Base-by-base conservation (phyloP, 2,888 invertebrate species). In the Andrena minutula region DNA sequence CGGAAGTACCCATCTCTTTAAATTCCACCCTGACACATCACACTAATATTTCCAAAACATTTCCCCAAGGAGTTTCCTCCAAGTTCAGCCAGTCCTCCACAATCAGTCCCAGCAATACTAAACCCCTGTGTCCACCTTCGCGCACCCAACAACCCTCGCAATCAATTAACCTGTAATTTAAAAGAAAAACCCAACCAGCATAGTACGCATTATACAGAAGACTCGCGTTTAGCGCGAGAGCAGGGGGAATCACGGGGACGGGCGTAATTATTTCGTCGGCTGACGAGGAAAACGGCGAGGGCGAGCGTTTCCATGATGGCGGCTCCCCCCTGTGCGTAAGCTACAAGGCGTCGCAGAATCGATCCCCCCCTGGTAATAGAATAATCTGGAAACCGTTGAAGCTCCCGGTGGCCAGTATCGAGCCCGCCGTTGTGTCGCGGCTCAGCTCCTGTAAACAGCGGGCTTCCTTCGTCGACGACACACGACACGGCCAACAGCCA, bases 331-430 rank as follows among this genome's bases (percentile, higher is more conserved):
- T 16, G 28, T 28, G 16, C 7, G 4, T 35, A 41, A 20, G 47
- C 26, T 20, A 35, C 26, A 26, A n/a, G 58, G 79, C 77, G 73
- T 80, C 58, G 70, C 81, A 85, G 83, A 88, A 91, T 93, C 92
- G 90, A 92, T 92, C 84, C 76, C 81, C 32, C 32, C 35, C 30
- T 41, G 41, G 12, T 91, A 92, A 91, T 90, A 83, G 89, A 92
- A 93, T 92, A 92, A 92, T 92, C 90, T 86, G 78, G 92, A 92
- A 92, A 91, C 91, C 92, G 88, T 91, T 89, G 87, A 89, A 90
- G 89, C 88, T 82, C 82, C 82, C 79, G 41, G 78, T 82, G 77
- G 60, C 85, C 83, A 76, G 84, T 86, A 85, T 89, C 75, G 89
- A 87, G 85, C 88, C 79, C 72, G 49, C 28, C 41, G 53, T 20